Base-by-base conservation (phyloP, 2,888 invertebrate genomes). In the Tetramorium bicarinatum region DNA sequence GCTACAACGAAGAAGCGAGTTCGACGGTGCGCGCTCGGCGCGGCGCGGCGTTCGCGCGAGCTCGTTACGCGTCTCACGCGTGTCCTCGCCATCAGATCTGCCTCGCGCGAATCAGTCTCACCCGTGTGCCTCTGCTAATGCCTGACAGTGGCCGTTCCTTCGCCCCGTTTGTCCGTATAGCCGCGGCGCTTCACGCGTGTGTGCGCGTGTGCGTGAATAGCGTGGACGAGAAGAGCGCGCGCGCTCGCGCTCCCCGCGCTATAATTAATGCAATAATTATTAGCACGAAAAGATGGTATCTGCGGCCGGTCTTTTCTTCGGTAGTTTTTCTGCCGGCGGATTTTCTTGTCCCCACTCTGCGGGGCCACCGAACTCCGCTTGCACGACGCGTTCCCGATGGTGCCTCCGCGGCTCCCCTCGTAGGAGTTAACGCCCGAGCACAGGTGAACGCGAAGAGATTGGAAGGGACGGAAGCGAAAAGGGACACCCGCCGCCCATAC, bases 211-310 rank as follows among this genome's bases (percentile, higher is more conserved):
- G 83, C 38, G 59, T 59, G 84, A 71, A 72, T 74, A 64, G 49
- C 77, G 69, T 52, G 54, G 67, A 64, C 80, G 69, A 18, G 80
- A 18, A 49, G 72, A 25, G 71, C 64, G 72, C 83, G 61, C 64
- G 61, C 64, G 59, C 77, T 72, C 83, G 61, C 64, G 61, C 77
- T 75, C 87, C 56, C 85, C 82, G 59, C 82, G 86, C 75, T 64
- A 83, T 92, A 93, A 93, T 93, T 93, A 93, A 93, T 93, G 92
- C 92, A 92, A 93, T 93, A 92, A 93, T 93, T 93, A 93, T 93
- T 92, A 93, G 93, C 93, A 92, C 93, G 93, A 93, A 91, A 93
- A 93, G 93, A 93, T 93, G 86, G 87, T 93, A 93, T 93, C 93
- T 89, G 84, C 54, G 82, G 83, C 69, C 84, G 86, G 90, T 88